A percentile compares a stretch with the other conserved stretches of the same genome.
phyloP scores from a whole-genome alignment of 2,797 vertebrate species.

The Acanthurus leucopareius region DNA sequence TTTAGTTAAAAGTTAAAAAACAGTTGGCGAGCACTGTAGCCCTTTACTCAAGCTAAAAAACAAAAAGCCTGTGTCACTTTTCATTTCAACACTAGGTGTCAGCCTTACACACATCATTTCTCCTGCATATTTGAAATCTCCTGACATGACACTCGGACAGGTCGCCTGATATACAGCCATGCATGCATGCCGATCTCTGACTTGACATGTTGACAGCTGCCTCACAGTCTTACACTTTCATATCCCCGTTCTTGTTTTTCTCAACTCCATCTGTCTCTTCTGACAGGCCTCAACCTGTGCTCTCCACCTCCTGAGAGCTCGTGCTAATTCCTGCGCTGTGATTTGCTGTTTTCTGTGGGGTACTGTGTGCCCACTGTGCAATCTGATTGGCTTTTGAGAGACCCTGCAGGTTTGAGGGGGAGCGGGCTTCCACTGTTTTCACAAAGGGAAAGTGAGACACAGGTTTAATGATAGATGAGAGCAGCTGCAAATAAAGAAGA shows the following conservation, averaged over 20 bases:
- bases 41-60: not conserved
- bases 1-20: no score
- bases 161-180: conserved; percentile 11
- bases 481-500: conserved; percentile 29
- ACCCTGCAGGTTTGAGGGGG: conserved; percentile 72
- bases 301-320: conserved; percentile 47
- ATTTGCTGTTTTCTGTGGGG: conserved; percentile 67
- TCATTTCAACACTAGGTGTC: conserved; percentile 68
- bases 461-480: conserved; percentile 41
- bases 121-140: conserved; percentile 18
- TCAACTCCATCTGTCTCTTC: conserved; percentile 4
- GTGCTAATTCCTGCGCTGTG: conserved; percentile 53
- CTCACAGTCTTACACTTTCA: conserved; percentile 30
- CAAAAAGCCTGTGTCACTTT: conserved; percentile 5
- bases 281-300: conserved; percentile 69
- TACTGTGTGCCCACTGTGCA: conserved; percentile 33
- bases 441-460: conserved; percentile 50
- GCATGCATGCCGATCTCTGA: conserved; percentile 58
- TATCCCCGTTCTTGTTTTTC: conserved; percentile 46
- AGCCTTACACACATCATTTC: conserved; percentile 38
- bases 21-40: no score
- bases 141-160: not conserved
- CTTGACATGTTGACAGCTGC: conserved; percentile 71
- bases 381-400: conserved; percentile 74
- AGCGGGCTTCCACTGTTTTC: conserved; percentile 56